Conservation (phyloP, 2,888 invertebrate genomes). For the Cheilosia soror region DNA sequence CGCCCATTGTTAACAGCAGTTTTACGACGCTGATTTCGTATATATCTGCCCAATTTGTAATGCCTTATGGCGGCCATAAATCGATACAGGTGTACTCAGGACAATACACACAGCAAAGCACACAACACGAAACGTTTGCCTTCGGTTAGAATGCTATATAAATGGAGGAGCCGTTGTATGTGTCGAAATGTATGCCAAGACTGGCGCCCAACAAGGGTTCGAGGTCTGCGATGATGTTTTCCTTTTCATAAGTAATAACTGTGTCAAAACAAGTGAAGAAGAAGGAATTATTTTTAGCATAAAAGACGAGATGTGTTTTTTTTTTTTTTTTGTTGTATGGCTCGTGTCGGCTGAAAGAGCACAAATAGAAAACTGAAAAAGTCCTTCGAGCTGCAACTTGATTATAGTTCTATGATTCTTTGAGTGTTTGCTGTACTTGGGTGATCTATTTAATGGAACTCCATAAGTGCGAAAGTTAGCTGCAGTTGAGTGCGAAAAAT, state of each 20-base stretch:
- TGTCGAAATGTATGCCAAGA: not conserved
- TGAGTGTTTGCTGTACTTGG: too few relatives aligned
- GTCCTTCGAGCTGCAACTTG: too few relatives aligned
- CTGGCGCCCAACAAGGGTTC: slow-evolving; percentile 7
- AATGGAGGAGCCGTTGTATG: slow-evolving; percentile 2
- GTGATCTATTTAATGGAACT: too few relatives aligned
- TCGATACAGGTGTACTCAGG: slow-evolving; percentile 50
- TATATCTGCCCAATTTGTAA: slow-evolving; percentile 33
- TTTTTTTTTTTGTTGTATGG: too few relatives aligned
- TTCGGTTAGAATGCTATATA: slow-evolving; percentile 5
- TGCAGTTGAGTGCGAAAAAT: too few relatives aligned
- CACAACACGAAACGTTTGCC: slow-evolving; percentile 19
- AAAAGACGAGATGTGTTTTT: too few relatives aligned
- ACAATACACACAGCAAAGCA: slow-evolving; percentile 18
- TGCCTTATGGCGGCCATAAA: slow-evolving; percentile 34
- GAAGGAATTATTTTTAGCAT: slow-evolving; percentile 34
- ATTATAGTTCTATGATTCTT: too few relatives aligned
- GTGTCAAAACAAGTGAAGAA: slow-evolving; percentile 33
- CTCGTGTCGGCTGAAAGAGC: too few relatives aligned
- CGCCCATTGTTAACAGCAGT: slow-evolving; percentile 38
- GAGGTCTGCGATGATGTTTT: slow-evolving; percentile 15
- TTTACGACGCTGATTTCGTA: slow-evolving; percentile 50
- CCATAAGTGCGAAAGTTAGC: too few relatives aligned
- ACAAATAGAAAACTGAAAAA: too few relatives aligned
- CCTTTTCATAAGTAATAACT: slow-evolving; percentile 18